Percentiles rank a stretch among this genome's conserved stretches.
These are phyloP conservation scores for Pseudobourletiella spinata DNA, from an alignment of 1,140 invertebrate genomes.

Conservation along the genomic window DNA sequence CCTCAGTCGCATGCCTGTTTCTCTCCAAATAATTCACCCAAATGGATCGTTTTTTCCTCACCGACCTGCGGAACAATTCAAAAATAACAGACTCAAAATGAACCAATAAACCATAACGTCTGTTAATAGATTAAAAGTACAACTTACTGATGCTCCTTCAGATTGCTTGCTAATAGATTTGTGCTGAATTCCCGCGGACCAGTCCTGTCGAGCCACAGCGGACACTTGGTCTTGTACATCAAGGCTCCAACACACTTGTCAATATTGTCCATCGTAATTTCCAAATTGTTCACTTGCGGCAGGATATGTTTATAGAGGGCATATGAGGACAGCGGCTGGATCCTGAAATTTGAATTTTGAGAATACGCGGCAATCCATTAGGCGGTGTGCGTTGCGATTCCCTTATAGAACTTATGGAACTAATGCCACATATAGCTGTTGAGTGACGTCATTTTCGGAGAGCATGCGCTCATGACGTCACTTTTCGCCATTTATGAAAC, in stretches of 20 bases:
- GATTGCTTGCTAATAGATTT: no score
- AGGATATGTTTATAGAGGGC: slow-evolving; percentile 20
- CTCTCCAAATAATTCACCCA: slow-evolving; percentile 4
- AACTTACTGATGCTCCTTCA: neutral
- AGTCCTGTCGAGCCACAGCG: slow-evolving; percentile 14
- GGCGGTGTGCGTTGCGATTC: no score
- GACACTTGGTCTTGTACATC: slow-evolving; percentile 3
- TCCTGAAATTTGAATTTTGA: slow-evolving; percentile 12
- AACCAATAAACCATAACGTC: neutral
- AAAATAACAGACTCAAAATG: neutral
- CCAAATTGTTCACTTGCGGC: slow-evolving; percentile 7
- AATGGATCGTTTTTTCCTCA: slow-evolving; percentile 8
- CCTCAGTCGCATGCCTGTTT: neutral
- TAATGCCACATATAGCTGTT: no score
- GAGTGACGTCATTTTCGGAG: no score
- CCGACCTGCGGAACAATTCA: neutral
- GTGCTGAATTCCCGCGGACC: neutral
- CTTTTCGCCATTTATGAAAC: no score
- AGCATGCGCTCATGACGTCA: no score
- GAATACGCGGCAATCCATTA: no score
- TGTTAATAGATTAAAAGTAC: neutral
- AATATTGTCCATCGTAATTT: slow-evolving; percentile 22
- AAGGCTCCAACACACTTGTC: slow-evolving; percentile 29
- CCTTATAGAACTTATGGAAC: no score
- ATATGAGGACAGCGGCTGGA: neutral